A percentile compares a stretch with the other conserved stretches of the same genome.
Evolutionary conservation across 1,140 invertebrate species (phyloP).

Genomic region (Caenorhabditis tropicalis): DNA sequence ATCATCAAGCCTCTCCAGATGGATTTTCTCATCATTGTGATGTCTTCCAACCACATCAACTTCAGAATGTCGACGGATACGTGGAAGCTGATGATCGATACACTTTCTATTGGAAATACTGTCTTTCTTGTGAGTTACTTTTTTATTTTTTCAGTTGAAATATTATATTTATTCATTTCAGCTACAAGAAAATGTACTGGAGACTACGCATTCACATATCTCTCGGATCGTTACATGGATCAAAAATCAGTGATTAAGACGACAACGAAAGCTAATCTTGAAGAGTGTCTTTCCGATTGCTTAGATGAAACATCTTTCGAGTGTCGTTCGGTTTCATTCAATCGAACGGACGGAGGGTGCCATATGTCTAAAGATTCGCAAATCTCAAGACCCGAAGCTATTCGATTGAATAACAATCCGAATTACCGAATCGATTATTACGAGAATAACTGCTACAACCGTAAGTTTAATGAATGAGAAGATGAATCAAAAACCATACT

Average conservation of each 20-base stretch:
- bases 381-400: conserved; percentile 66
- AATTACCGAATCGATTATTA: conserved; percentile 72
- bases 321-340: conserved; percentile 69
- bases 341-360: conserved; percentile 70
- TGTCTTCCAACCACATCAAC: conserved; percentile 66
- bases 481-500: neutral
- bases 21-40: conserved; percentile 56
- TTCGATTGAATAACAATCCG: conserved; percentile 71
- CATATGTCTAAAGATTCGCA: conserved; percentile 69
- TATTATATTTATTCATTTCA: conserved; percentile 52
- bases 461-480: conserved; percentile 56
- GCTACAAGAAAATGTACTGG: conserved; percentile 66
- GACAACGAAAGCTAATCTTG: conserved; percentile 58
- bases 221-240: conserved; percentile 71
- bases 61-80: conserved; percentile 70
- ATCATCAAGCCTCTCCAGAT: conserved; percentile 64
- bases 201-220: conserved; percentile 71
- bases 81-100: conserved; percentile 72
- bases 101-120: conserved; percentile 72
- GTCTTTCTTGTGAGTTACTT: conserved; percentile 66
- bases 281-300: conserved; percentile 70
- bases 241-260: conserved; percentile 57
- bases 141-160: neutral
- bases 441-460: conserved; percentile 71
- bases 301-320: conserved; percentile 65